Conservation (phyloP, 1,140 invertebrate species). For the Wiebesia pumilae region DNA sequence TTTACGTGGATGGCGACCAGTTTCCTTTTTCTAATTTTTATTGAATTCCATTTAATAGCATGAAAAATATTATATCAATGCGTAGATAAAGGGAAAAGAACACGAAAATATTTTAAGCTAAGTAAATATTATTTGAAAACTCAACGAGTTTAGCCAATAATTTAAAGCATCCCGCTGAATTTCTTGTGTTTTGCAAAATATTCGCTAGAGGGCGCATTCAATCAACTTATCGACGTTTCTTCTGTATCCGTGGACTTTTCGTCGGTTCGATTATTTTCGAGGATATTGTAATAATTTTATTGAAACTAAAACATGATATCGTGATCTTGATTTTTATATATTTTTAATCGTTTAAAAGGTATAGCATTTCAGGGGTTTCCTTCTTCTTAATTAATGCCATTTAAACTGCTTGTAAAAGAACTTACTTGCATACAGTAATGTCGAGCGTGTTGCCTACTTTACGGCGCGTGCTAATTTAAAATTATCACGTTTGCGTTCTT, state of each 20-base stretch:
- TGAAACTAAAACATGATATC: too few relatives aligned
- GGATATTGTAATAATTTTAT: neutral
- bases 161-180: conserved; percentile 1
- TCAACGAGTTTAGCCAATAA: neutral
- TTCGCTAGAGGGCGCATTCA: neutral
- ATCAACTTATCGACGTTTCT: conserved; percentile 32
- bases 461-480: too few relatives aligned
- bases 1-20: neutral
- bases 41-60: neutral
- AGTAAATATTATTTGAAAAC: neutral
- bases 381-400: too few relatives aligned
- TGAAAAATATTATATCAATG: neutral
- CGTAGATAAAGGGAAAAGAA: neutral
- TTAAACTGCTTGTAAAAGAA: too few relatives aligned
- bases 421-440: too few relatives aligned
- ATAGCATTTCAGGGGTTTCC: too few relatives aligned
- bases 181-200: neutral
- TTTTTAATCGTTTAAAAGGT: too few relatives aligned
- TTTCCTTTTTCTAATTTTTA: conserved; percentile 33
- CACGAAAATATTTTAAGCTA: neutral
- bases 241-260: neutral
- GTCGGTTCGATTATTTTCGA: neutral
- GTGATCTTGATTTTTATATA: too few relatives aligned
- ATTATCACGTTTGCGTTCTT: too few relatives aligned
- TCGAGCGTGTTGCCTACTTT: too few relatives aligned